Base-by-base conservation (phyloP, 2,888 invertebrate species). In the Acronicta alni region DNA sequence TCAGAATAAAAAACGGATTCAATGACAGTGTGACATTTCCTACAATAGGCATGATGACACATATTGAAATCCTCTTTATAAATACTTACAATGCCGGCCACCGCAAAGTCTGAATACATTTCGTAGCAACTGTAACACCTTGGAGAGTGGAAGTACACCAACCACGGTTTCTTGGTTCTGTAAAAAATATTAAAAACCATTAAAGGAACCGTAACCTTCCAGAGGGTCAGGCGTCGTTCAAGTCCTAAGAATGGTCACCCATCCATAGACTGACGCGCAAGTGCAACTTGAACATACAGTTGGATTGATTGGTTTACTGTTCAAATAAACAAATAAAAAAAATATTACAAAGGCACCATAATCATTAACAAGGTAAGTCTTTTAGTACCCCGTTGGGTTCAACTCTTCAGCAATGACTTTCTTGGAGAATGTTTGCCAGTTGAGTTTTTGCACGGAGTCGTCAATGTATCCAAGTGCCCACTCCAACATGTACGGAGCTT, bases 91-190 rank as follows among this genome's bases (percentile, higher is more conserved):
- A 89, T 87, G 8, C 91, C 89, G 2, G 91, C 79, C n/a, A 93
- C 86, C 2, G 90, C 90, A 68, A 92, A 93, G 66, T 93, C 92
- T 0, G 93, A 78, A 65, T 86, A 93, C 87, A 87, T 89, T 69
- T 92, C 92, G 32, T 91, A 90, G 64, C 93, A 94, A 15, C 84
- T 82, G 57, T 88, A 88, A 70, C 93, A 94, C 12, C 89, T 80
- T 7, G 93, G 93, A 0, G 93, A 93, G 48, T 93, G 92, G 81
- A 91, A 93, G 71, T 93, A 94, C 20, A 94, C 86, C 62, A 93
- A 63, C 93, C 93, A 93, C 0, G 93, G 93, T 46, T 88, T 90
- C 56, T 79, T 83, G 17, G 70, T 79, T 46, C 91, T 90, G 81
- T 7, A 83, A 82, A 53, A 38, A n/a, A 62, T 23, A 7, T 23